Evolutionary conservation across 2,113 vertebrate genomes (phyloP), one percentile per base, ranked within the genome.

Genomic region (Lepus europaeus): DNA sequence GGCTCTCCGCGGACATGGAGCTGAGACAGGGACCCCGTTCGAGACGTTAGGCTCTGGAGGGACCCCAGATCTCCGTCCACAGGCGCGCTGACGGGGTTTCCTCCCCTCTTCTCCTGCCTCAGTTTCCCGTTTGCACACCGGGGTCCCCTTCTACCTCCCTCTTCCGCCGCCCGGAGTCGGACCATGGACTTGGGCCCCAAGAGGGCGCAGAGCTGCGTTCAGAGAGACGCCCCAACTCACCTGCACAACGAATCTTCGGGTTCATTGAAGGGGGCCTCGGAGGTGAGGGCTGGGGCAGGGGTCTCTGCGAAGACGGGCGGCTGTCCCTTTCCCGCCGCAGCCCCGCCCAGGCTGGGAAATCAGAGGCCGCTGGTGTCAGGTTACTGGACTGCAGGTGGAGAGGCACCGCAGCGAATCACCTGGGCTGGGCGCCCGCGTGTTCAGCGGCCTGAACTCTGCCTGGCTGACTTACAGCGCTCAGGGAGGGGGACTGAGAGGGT

Each of bases 351-450:
- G 27, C 51, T 61, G 79, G 95, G 87, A 68, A 95, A 70, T 94
- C 93, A 87, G 88, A 81, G 74, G 17, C 56, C 33, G 64, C 14
- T 0, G 79, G 97, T 93, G 59, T 97, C 94, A 63, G 97, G 78
- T 94, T 96, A 86, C 95, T 0, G 3, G 87, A 79, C 88, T 87
- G 95, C 93, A 29, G 87, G 29, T 89, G 25, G 22, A 12, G 59
- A 79, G 4, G 51, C 39, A n/a, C 12, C 31, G 2, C 70, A 6
- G 9, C 61, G 0, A 29, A 80, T 85, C 81, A 45, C 12, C 56
- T 3, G 82, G n/a, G 20, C 39, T 72, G 86, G 83, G 13, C n/a
- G 66, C 72, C 66, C 5, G 10, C 59, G 69, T n/a, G 64, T 73
- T 68, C 39, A 61, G 39, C 63, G 59, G 16, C 53, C 74, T n/a